Evolutionary conservation across 2,113 vertebrate species (phyloP).

Genomic region (Speoplatyrhinus poulsoni): DNA sequence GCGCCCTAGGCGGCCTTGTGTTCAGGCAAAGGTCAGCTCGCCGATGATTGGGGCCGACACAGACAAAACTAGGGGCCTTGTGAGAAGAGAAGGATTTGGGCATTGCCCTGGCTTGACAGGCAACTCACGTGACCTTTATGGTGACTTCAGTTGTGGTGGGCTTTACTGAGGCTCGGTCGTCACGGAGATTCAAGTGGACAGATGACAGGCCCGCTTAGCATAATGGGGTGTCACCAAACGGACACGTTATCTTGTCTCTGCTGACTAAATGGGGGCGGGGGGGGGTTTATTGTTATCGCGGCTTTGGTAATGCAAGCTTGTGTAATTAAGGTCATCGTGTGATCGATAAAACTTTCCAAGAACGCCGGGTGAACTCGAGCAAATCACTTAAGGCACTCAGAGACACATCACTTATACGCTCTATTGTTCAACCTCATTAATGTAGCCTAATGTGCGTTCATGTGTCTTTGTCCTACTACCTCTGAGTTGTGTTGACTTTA

Average conservation of each 20-base stretch:
- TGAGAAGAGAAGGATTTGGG: slow-evolving; percentile 17
- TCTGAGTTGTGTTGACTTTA: no score
- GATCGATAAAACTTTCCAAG: background rate
- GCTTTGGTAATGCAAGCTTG: no score
- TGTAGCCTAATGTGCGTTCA: no score
- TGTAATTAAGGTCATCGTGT: slow-evolving; percentile 37
- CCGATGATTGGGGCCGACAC: slow-evolving; percentile 20
- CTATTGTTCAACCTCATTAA: no score
- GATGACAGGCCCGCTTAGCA: slow-evolving; percentile 8
- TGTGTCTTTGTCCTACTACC: no score
- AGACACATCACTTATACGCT: no score
- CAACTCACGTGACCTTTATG: slow-evolving; percentile 52
- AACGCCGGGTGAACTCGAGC: no score
- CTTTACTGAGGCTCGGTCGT: slow-evolving; percentile 6
- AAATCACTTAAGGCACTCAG: no score
- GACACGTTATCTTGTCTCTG: slow-evolving; percentile 20
- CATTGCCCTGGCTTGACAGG: slow-evolving; percentile 55
- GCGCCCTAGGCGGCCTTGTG: background rate
- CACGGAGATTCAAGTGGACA: slow-evolving; percentile 14
- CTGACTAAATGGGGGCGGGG: slow-evolving; percentile 31
- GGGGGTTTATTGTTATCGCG: slow-evolving; percentile 40
- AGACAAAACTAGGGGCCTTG: slow-evolving; percentile 13
- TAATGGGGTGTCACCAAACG: slow-evolving; percentile 9
- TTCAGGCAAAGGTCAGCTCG: slow-evolving; percentile 55
- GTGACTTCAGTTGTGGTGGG: slow-evolving; percentile 21